Conservation (phyloP, 2,888 invertebrate genomes). For the Podabrus alpinus region DNA sequence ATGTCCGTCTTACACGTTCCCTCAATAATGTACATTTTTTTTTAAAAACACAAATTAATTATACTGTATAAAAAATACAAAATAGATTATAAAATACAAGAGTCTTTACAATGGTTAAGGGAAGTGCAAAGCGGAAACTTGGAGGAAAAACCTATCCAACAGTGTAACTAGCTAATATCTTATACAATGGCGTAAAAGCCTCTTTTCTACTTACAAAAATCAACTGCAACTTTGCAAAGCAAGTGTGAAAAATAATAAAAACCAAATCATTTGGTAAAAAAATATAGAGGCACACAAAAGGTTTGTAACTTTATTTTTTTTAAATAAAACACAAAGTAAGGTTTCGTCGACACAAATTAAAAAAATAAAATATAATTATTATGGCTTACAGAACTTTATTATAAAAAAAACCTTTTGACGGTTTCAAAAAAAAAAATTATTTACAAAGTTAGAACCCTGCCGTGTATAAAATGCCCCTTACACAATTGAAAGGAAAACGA, state of each 20-base stretch:
- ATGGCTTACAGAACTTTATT: background rate
- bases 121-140: constrained; percentile 9
- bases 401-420: background rate
- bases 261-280: background rate
- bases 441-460: background rate
- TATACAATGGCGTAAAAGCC: constrained; percentile 39
- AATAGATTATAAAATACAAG: constrained; percentile 34
- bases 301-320: background rate
- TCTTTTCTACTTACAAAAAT: constrained; percentile 17
- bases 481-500: background rate
- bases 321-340: background rate
- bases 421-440: background rate
- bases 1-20: constrained; percentile 25
- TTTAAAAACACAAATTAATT: constrained; percentile 28
- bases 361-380: background rate
- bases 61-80: constrained; percentile 39
- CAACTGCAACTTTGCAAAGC: constrained; percentile 25
- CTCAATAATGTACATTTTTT: constrained; percentile 30
- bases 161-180: constrained; percentile 29
- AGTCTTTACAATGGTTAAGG: constrained; percentile 31
- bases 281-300: background rate
- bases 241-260: constrained; percentile 10
- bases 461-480: background rate
- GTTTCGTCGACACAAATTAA: background rate
- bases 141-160: constrained; percentile 23